Base-by-base conservation (phyloP, 2,113 vertebrate genomes). In the Rhinolophus ferrumequinum region DNA sequence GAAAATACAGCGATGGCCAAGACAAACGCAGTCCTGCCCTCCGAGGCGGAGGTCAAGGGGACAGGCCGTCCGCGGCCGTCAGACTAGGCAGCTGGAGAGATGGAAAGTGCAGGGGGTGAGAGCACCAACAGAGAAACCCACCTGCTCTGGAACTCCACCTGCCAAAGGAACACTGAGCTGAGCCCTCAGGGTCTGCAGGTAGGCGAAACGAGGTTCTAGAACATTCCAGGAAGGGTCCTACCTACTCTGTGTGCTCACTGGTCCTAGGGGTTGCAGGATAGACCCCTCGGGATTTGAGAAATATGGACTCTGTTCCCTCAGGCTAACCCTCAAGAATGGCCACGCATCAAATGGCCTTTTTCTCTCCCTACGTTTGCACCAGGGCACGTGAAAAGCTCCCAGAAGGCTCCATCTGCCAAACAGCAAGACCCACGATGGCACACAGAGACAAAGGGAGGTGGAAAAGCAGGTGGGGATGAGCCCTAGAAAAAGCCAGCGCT, bases 71-170 rank as follows among this genome's bases (percentile, higher is more conserved):
- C 41, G 1, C 26, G 14, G 41, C 44, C 47, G 1, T 22, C 6
- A 2, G 0, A 10, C 21, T 0, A 0, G 0, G 41, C 47, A 19
- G 8, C 16, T 7, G 54, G 52, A 5, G 50, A 67, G 67, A 41
- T 11, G 75, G 60, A 13, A 4, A 0, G n/a, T 6, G 6, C 22
- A 26, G 11, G 35, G 26, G 14, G 2, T 50, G 44, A 14, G 66
- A 52, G 11, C 11, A 1, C 50, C 14, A 58, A 24, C 15, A 2
- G 16, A 33, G 30, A 44, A 52, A 2, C 0, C 0, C 28, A 1
- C 12, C 44, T 44, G 19, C 33, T 19, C 38, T 24, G 58, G 8
- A n/a, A 7, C 56, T 8, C n/a, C 73, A 3, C 30, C 44, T 15
- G n/a, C 47, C 30, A 58, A 6, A 30, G n/a, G 12, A 1, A 35